Percentiles rank a stretch among this genome's conserved stretches.
Conservation (phyloP, 1,140 invertebrate genomes). For the Paraescarpia echinospica region DNA sequence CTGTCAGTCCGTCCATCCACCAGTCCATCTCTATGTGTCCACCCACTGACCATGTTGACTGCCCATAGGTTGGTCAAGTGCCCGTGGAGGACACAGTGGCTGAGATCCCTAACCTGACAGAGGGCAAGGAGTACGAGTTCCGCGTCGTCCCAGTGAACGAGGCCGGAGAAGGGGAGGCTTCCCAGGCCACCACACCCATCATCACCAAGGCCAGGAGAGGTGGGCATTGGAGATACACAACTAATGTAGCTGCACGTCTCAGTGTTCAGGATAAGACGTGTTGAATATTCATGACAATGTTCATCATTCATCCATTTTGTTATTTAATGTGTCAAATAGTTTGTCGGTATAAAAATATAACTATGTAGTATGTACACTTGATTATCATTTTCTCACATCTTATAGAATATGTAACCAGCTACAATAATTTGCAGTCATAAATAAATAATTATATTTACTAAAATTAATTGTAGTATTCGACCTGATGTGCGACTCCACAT, state of each 20-base stretch:
- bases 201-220: slow-evolving; percentile 31
- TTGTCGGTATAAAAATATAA: too few species aligned
- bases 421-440: too few species aligned
- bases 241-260: neutral
- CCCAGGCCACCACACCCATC: slow-evolving; percentile 17
- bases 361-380: too few species aligned
- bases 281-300: too few species aligned
- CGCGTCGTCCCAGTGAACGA: slow-evolving; percentile 96
- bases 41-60: neutral
- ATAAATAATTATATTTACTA: too few species aligned
- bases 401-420: too few species aligned
- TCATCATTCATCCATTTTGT: too few species aligned
- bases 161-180: slow-evolving; percentile 85
- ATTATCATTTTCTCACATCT: too few species aligned
- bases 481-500: too few species aligned
- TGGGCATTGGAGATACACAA: neutral
- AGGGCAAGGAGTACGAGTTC: slow-evolving; percentile 97
- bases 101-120: slow-evolving; percentile 77
- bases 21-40: neutral
- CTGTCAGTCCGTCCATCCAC: neutral
- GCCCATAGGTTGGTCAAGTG: slow-evolving; percentile 75
- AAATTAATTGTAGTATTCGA: too few species aligned
- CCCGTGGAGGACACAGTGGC: slow-evolving; percentile 74
- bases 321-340: too few species aligned
- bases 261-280: too few species aligned